Evolutionary conservation across 1,140 invertebrate genomes (phyloP), one percentile per base, ranked within the genome.

Genomic region (Bombyx mandarina): DNA sequence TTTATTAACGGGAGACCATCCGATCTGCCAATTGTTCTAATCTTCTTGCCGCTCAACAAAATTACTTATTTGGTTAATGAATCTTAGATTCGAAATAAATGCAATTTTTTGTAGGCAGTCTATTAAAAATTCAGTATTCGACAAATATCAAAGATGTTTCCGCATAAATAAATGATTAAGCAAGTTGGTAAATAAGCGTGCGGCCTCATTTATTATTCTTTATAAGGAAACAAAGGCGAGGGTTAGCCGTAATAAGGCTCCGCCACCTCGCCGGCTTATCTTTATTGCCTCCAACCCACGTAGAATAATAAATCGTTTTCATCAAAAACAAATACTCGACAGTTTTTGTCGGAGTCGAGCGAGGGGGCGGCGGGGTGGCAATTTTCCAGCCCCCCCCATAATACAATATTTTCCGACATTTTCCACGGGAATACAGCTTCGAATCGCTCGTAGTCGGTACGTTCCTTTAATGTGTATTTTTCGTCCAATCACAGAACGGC

Each of bases 381-480:
- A 86, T 84, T 86, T 87, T 86, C 82, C 80, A 83, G 12, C 12
- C 26, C 26, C 26, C 82, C 81, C 82, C 78, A 84, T 86, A 87
- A 87, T 87, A 87, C 82, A 87, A 87, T 85, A 86, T 87, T 85
- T 84, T 78, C 79, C 82, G 82, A 82, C 81, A 86, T 87, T 86
- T 87, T 86, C 84, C 82, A 84, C 84, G 79, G 77, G 78, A 87
- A 87, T 84, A 85, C 82, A 85, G 81, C 77, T 80, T 84, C 74
- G 81, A 84, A 86, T 86, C 81, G 84, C 81, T 82, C 84, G 76
- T 68, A 73, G 75, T 73, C 79, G 71, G 78, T 76, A 80, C 80
- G 81, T 82, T 86, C 77, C 85, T 86, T 88, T 89, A 89, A 89
- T 88, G 88, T 88, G 79, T 88, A 88, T 88, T 89, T 88, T 88